These are phyloP conservation scores for Patiria pectinifera DNA, from an alignment of 53 echinoderm and acorn worm genomes.

Conservation along the genomic window DNA sequence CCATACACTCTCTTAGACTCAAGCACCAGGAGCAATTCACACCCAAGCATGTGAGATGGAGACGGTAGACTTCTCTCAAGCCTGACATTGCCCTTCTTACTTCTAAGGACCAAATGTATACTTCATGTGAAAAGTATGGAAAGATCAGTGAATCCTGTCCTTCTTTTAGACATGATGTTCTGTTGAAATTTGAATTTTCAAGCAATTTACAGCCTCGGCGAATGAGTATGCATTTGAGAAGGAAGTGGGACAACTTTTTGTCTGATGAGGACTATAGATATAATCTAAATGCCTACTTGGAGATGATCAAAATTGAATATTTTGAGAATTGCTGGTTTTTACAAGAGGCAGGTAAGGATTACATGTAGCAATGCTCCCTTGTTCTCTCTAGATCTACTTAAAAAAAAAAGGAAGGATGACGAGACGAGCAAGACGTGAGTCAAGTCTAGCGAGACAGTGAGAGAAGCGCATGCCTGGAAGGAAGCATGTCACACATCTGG, in stretches of 20 bases:
- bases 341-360: too few species aligned
- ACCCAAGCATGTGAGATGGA: neutral
- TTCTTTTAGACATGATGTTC: too few species aligned
- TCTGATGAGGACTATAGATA: too few species aligned
- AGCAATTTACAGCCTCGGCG: too few species aligned
- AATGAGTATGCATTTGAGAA: too few species aligned
- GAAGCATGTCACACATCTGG: constrained; percentile 14
- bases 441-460: neutral
- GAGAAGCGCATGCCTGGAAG: neutral
- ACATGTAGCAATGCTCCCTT: neutral
- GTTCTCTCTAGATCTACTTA: neutral
- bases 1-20: neutral
- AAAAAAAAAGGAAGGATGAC: neutral
- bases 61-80: constrained; percentile 22
- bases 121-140: neutral
- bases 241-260: too few species aligned
- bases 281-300: too few species aligned
- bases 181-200: too few species aligned
- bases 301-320: too few species aligned
- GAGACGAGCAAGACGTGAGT: neutral
- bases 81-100: neutral
- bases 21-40: constrained; percentile 7
- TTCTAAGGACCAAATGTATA: neutral
- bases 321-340: too few species aligned
- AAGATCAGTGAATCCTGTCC: neutral